phyloP scores from a whole-genome alignment of 2,888 invertebrate genomes.

The Lasioglossum figueresi region DNA sequence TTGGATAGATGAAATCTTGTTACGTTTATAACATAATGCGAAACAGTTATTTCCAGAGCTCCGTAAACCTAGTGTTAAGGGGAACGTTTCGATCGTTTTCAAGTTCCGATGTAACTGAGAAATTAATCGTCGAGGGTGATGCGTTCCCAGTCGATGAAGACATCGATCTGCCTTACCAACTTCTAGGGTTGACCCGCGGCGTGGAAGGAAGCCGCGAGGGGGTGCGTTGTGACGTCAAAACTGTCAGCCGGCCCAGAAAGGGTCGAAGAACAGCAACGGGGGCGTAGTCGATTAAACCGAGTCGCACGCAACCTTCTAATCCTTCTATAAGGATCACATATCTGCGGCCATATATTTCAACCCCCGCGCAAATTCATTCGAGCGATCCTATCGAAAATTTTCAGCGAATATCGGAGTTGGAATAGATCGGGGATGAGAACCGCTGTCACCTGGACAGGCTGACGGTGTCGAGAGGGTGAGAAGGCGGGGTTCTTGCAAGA shows the following conservation, averaged over 20 bases:
- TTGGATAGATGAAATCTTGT: too few relatives aligned
- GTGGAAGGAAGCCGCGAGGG: not conserved
- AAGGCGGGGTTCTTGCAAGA: constrained; percentile 1
- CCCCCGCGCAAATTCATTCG: not conserved
- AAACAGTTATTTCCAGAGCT: too few relatives aligned
- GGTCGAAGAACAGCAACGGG: constrained; percentile 51
- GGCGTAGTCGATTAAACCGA: constrained; percentile 56
- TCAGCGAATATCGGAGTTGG: not conserved
- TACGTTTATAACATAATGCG: too few relatives aligned
- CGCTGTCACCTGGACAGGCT: not conserved
- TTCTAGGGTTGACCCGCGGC: constrained; percentile 5
- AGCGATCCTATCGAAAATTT: not conserved
- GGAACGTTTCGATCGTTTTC: too few relatives aligned
- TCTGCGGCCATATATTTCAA: not conserved
- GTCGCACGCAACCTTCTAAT: constrained; percentile 56
- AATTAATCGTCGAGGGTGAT: constrained; percentile 11
- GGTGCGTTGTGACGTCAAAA: constrained; percentile 53
- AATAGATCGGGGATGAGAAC: not conserved
- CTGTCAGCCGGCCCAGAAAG: constrained; percentile 55
- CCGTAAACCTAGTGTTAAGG: too few relatives aligned
- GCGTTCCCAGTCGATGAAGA: constrained; percentile 45
- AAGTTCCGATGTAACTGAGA: not conserved
- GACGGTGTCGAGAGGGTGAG: not conserved
- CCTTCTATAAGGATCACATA: constrained; percentile 47
- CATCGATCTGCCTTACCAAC: constrained; percentile 48